Evolutionary conservation across 1,140 invertebrate species (phyloP).

Genomic region (Cydia pomonella): DNA sequence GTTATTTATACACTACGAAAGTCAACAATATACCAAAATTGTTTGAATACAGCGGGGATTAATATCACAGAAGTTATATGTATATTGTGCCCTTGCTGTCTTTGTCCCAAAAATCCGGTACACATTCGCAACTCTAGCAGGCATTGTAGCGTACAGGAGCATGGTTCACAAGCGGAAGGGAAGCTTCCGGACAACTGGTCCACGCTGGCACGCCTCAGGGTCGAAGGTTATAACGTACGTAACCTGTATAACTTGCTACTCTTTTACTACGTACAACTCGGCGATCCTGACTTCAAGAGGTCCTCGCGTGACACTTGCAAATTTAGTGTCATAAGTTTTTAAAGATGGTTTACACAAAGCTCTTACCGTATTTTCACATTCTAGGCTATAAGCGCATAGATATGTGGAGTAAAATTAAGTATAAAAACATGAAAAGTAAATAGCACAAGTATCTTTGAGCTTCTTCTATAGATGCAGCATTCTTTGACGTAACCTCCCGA

Average conservation of each 20-base stretch:
- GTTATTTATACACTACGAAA: too few species aligned
- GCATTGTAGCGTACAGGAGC: conserved; percentile 3
- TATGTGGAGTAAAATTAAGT: too few species aligned
- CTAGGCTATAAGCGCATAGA: too few species aligned
- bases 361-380: too few species aligned
- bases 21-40: too few species aligned
- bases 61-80: too few species aligned
- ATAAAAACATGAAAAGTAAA: too few species aligned
- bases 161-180: conserved; percentile 3
- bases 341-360: too few species aligned
- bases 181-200: conserved; percentile 21
- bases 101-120: too few species aligned
- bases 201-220: not conserved
- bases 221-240: conserved; percentile 6
- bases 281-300: not conserved
- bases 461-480: not conserved
- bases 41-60: too few species aligned
- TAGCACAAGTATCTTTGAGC: not conserved
- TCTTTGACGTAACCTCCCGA: conserved; percentile 4
- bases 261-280: not conserved
- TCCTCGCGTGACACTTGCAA: not conserved
- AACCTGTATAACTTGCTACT: not conserved
- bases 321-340: not conserved
- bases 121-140: not conserved
- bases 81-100: too few species aligned